Conservation (phyloP, 2,113 vertebrate species). For the Hiodon tergisus region DNA sequence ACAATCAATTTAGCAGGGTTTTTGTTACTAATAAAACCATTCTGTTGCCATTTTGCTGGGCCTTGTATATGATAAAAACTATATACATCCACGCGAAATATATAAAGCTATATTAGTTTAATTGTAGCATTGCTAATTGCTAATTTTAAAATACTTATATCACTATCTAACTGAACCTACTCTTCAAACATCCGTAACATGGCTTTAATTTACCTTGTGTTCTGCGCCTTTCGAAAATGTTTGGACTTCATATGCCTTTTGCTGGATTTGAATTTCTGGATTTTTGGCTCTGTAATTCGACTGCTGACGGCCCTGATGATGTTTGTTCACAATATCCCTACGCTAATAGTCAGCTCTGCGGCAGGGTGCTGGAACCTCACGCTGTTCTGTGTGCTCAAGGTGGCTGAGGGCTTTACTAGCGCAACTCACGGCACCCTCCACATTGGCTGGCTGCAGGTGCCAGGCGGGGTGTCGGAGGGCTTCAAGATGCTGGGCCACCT, state of each 20-base stretch:
- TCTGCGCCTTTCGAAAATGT: slow-evolving; percentile 55
- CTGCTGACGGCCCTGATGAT: slow-evolving; percentile 51
- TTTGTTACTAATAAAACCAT: too few relatives aligned
- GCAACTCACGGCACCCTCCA: slow-evolving; percentile 44
- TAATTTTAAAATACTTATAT: background rate
- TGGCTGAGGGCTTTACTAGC: slow-evolving; percentile 39
- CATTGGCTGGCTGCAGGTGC: slow-evolving; percentile 43
- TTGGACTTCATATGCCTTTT: slow-evolving; percentile 65
- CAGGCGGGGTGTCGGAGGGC: slow-evolving; percentile 63
- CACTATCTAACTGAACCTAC: background rate
- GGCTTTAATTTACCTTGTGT: slow-evolving; percentile 60
- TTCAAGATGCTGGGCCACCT: slow-evolving; percentile 68
- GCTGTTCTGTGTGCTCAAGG: slow-evolving; percentile 42
- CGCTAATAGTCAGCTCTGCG: slow-evolving; percentile 41
- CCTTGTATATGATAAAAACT: too few relatives aligned
- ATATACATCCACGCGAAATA: too few relatives aligned
- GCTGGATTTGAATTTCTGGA: slow-evolving; percentile 68
- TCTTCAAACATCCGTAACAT: slow-evolving; percentile 38
- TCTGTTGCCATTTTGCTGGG: too few relatives aligned
- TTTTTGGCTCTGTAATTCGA: slow-evolving; percentile 60
- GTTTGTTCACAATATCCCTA: slow-evolving; percentile 57
- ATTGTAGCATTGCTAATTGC: too few relatives aligned
- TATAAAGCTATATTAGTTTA: too few relatives aligned
- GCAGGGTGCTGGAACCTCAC: slow-evolving; percentile 62
- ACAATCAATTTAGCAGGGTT: too few relatives aligned